Conservation (phyloP, 2,797 vertebrate genomes). For the Vespertilio murinus region DNA sequence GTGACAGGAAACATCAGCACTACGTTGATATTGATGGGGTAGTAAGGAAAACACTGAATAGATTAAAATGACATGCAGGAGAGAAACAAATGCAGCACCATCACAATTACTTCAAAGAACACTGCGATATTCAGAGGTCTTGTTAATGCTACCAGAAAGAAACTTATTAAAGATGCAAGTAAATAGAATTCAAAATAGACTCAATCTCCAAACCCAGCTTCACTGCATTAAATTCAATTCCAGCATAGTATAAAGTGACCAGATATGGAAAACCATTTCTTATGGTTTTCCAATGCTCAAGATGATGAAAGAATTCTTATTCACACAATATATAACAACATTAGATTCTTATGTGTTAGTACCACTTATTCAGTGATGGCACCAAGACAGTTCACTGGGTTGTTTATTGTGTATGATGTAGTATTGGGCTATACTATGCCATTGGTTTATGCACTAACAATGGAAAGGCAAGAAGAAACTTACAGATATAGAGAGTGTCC, state of each 20-base stretch:
- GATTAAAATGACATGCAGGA: not conserved
- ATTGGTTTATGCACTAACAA: not conserved
- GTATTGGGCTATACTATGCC: not conserved
- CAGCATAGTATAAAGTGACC: not conserved
- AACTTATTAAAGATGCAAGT: not conserved
- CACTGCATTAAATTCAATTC: not conserved
- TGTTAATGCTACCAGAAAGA: not conserved
- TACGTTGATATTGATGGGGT: no score
- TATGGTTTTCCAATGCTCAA: not conserved
- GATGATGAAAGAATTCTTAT: not conserved
- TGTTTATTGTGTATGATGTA: not conserved
- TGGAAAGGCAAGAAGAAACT: not conserved
- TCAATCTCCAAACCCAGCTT: not conserved
- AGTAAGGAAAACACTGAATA: not conserved
- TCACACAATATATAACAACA: not conserved
- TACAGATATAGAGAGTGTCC: not conserved
- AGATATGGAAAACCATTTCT: not conserved
- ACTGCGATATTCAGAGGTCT: not conserved
- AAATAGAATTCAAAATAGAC: not conserved
- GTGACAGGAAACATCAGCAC: not conserved
- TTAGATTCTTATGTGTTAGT: not conserved
- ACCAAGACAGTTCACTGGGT: not conserved
- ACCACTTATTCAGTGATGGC: not conserved
- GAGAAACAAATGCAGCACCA: not conserved
- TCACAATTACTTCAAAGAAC: no score